Evolutionary conservation across 2,888 invertebrate species (phyloP).

Genomic region (Cactoblastis cactorum): DNA sequence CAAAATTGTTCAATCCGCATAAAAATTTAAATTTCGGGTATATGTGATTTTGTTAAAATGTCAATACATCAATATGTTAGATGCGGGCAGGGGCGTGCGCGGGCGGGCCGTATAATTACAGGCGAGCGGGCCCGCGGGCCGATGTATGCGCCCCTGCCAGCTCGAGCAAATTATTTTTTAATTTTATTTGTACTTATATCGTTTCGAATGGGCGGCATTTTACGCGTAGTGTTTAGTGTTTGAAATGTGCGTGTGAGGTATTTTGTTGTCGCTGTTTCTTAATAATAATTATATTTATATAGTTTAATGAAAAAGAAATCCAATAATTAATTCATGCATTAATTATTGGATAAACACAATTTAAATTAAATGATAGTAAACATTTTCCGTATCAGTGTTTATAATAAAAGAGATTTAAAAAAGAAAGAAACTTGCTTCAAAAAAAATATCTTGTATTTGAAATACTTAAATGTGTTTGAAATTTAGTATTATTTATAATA

Average conservation of each 20-base stretch:
- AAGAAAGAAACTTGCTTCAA: no score
- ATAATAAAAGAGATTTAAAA: no score
- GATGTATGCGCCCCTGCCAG: slow-evolving; percentile 50
- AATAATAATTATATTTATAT: no score
- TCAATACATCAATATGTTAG: slow-evolving; percentile 68
- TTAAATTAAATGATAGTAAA: no score
- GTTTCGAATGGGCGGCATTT: slow-evolving; percentile 35
- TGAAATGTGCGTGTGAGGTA: slow-evolving; percentile 52
- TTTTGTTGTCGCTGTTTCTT: slow-evolving; percentile 12
- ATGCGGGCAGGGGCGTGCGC: slow-evolving; percentile 50
- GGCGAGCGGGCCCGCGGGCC: slow-evolving; percentile 56
- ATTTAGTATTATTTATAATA: no score
- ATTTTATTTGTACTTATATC: slow-evolving; percentile 71
- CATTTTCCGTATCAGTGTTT: no score
- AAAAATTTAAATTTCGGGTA: slow-evolving; percentile 36
- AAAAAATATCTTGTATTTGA: no score
- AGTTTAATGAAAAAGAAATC: no score
- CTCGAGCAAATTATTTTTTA: slow-evolving; percentile 71
- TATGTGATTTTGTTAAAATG: slow-evolving; percentile 42
- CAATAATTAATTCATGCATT: no score
- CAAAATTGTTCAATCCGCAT: background rate
- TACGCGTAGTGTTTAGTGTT: slow-evolving; percentile 38
- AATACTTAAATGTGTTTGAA: no score
- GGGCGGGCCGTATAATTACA: slow-evolving; percentile 65
- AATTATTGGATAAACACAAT: no score